Base-by-base conservation (phyloP, 2,113 vertebrate genomes). In the Columbina picui region DNA sequence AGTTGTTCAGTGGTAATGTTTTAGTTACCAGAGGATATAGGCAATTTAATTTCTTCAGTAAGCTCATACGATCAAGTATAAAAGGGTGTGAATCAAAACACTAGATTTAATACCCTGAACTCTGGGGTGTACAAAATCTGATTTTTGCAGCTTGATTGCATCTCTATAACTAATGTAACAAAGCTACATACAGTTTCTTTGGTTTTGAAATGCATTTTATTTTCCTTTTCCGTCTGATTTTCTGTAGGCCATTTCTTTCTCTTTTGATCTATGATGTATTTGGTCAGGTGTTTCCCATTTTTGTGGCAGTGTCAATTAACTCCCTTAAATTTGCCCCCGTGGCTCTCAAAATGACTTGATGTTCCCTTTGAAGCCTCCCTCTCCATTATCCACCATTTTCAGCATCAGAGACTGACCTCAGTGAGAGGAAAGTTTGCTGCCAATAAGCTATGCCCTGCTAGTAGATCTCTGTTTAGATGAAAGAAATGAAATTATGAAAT, bases 281-380 rank as follows among this genome's bases (percentile, higher is more conserved):
- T 97, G 87, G 84, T 97, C 97, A 97, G 95, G 96, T 97, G 97
- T 97, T 97, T 97, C 96, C 87, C 90, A 97, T 97, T 97, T 96
- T 96, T 94, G 90, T 84, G 88, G 78, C 95, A 91, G 78, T 82
- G 86, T 94, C 97, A 96, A 97, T 97, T 97, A 97, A 94, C 64
- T 93, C 87, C 49, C 39, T 96, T 93, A 95, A 92, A 90, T 93
- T 96, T 96, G 69, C 90, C 55, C 61, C 82, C 86, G 39, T 94
- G 95, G 87, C 89, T 96, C 88, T 94, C 76, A 82, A 87, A 96
- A 95, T 45, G 65, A 95, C 81, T 97, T 94, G 88, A 94, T 94
- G 86, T 94, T 92, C 81, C 17, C 89, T 97, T 97, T 97, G 97
- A 97, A 97, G 96, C 84, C 52, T 94, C 55, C 39, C 55, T 94